These are phyloP conservation scores for Nomada hirtipes DNA, from an alignment of 2,888 invertebrate genomes.

Conservation along the genomic window DNA sequence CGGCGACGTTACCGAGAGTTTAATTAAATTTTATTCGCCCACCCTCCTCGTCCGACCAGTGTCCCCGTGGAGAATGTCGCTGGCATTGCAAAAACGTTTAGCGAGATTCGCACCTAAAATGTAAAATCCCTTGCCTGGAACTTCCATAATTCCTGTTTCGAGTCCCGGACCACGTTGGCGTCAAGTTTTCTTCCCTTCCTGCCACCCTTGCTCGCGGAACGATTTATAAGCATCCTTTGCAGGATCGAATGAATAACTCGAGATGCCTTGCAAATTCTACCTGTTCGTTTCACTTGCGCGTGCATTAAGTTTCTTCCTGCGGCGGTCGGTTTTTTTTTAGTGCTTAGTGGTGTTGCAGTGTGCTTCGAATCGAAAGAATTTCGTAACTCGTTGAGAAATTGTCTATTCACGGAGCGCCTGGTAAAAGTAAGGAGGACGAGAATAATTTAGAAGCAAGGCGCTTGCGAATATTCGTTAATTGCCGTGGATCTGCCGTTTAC, in stretches of 20 bases:
- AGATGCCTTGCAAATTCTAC: not conserved
- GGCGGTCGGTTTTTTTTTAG: too few relatives aligned
- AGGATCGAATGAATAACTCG: not conserved
- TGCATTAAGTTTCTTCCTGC: not conserved
- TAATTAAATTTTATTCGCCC: constrained; percentile 67
- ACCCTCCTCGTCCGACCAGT: constrained; percentile 5
- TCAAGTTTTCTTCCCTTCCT: not conserved
- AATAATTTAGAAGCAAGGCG: not conserved
- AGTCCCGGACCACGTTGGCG: constrained; percentile 1
- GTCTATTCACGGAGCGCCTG: not conserved
- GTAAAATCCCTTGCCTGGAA: constrained; percentile 20
- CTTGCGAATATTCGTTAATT: constrained; percentile 19
- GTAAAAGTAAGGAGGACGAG: too few relatives aligned
- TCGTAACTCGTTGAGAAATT: not conserved
- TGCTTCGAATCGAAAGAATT: not conserved
- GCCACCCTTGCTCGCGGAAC: not conserved
- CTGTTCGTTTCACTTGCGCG: not conserved
- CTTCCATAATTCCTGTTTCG: constrained; percentile 24
- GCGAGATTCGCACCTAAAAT: constrained; percentile 18
- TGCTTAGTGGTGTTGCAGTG: too few relatives aligned
- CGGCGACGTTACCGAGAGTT: constrained; percentile 53
- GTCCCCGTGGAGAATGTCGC: constrained; percentile 5
- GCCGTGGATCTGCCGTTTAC: constrained; percentile 22
- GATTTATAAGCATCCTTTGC: constrained; percentile 2
- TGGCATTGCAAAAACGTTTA: constrained; percentile 26